Percentiles rank a stretch among this genome's conserved stretches.
Conservation (phyloP, 2,888 invertebrate species). For the Leucania comma region DNA sequence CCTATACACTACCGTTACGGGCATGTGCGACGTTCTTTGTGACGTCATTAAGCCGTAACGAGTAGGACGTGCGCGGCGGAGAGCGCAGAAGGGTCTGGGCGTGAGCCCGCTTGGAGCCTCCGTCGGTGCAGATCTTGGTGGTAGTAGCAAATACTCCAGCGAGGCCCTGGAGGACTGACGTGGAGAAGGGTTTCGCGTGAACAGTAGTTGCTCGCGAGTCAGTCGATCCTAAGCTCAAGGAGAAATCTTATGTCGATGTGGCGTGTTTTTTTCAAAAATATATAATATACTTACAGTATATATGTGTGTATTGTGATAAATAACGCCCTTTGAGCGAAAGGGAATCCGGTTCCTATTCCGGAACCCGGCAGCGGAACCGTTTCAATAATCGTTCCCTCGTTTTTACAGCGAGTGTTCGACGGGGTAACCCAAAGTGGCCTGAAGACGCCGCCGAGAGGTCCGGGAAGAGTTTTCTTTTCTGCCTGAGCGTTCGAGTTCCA, state of each 20-base stretch:
- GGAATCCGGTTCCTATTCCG: slow-evolving; percentile 91
- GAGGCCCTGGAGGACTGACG: slow-evolving; percentile 91
- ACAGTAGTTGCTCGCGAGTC: slow-evolving; percentile 90
- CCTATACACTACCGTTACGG: slow-evolving; percentile 83
- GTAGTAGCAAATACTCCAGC: slow-evolving; percentile 93
- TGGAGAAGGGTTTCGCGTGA: slow-evolving; percentile 88
- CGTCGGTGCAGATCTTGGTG: slow-evolving; percentile 92
- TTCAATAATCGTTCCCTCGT: slow-evolving; percentile 82
- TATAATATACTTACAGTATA: too few relatives aligned
- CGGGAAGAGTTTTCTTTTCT: slow-evolving; percentile 78
- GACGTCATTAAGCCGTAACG: slow-evolving; percentile 89
- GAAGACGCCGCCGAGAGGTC: slow-evolving; percentile 91
- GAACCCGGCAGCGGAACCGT: slow-evolving; percentile 91
- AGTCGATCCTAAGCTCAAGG: slow-evolving; percentile 91
- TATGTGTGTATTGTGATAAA: slow-evolving; percentile 56
- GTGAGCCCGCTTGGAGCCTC: slow-evolving; percentile 87
- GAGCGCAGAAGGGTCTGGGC: slow-evolving; percentile 92
- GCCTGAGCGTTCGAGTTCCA: slow-evolving; percentile 84
- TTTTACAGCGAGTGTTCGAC: slow-evolving; percentile 67
- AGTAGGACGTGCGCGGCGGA: slow-evolving; percentile 88
- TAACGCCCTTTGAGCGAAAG: slow-evolving; percentile 86
- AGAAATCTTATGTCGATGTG: slow-evolving; percentile 84
- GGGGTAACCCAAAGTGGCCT: slow-evolving; percentile 82
- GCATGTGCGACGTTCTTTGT: slow-evolving; percentile 71
- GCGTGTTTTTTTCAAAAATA: slow-evolving; percentile 69